Conservation (phyloP, 30 jellyfish, hydroid and myxozoan genomes). For the Hydractinia symbiolongicarpus region DNA sequence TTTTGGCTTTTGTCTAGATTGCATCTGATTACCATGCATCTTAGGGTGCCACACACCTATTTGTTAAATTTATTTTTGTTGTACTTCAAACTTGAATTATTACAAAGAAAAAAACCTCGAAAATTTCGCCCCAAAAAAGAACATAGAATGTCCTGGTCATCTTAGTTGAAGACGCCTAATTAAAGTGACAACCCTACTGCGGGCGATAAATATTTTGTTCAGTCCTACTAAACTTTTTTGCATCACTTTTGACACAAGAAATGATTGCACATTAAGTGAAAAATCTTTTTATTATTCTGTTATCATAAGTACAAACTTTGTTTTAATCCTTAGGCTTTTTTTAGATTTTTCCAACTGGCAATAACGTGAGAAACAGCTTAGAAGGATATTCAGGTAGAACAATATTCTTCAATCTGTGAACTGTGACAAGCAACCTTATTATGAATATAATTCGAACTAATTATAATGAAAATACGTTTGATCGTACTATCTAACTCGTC, state of each 20-base stretch:
- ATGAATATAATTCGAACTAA: too few species aligned
- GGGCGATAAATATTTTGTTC: neutral
- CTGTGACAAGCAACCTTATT: too few species aligned
- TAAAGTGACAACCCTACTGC: too few species aligned
- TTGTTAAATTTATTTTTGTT: neutral
- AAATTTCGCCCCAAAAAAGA: too few species aligned
- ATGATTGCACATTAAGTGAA: neutral
- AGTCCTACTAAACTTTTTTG: neutral
- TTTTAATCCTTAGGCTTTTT: neutral
- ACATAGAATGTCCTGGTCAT: too few species aligned
- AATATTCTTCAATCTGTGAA: too few species aligned
- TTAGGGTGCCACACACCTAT: neutral
- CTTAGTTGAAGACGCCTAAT: too few species aligned
- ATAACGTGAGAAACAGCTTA: constrained; percentile 80
- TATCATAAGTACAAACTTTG: neutral
- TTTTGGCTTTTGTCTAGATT: neutral
- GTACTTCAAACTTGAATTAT: too few species aligned
- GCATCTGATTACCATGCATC: neutral
- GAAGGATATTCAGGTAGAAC: constrained; percentile 87
- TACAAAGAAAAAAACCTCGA: too few species aligned
- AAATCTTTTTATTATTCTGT: neutral
- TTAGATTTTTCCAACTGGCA: constrained; percentile 79
- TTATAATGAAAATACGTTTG: too few species aligned
- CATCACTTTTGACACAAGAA: neutral
- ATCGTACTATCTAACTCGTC: too few species aligned